Evolutionary conservation across 1,140 invertebrate species (phyloP).

Genomic region (Hyles vespertilio): DNA sequence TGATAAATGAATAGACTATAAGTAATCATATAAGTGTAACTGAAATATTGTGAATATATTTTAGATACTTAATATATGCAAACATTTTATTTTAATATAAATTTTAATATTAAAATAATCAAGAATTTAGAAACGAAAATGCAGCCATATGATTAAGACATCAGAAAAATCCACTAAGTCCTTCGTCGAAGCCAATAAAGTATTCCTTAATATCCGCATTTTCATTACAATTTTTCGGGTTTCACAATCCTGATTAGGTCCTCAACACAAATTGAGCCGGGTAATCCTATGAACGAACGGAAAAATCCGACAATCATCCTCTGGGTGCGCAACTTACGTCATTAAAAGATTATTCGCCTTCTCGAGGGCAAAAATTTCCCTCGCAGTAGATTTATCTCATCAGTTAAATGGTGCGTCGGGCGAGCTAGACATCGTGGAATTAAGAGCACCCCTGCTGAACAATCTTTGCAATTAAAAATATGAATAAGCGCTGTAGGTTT

Average conservation of each 20-base stretch:
- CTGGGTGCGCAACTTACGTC: constrained; percentile 43
- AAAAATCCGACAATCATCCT: constrained; percentile 44
- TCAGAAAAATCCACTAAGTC: not conserved
- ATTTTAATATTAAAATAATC: too few species aligned
- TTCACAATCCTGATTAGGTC: constrained; percentile 1
- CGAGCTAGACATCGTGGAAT: constrained; percentile 18
- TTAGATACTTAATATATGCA: too few species aligned
- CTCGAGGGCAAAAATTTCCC: constrained; percentile 51
- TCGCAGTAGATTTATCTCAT: constrained; percentile 58
- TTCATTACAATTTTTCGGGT: not conserved
- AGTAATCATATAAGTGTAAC: too few species aligned
- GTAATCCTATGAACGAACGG: constrained; percentile 20
- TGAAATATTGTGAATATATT: too few species aligned
- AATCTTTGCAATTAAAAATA: constrained; percentile 2
- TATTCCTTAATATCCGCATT: not conserved
- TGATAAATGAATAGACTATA: too few species aligned
- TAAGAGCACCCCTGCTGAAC: not conserved
- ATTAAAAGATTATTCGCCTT: constrained; percentile 66
- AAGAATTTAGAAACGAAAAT: too few species aligned
- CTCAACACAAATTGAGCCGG: not conserved
- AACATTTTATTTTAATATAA: too few species aligned
- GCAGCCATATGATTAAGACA: not conserved
- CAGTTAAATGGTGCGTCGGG: constrained; percentile 61
- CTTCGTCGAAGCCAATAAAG: too few species aligned
- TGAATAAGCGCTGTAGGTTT: too few species aligned